Evolutionary conservation across 1,140 invertebrate species (phyloP).

Genomic region (Cylas formicarius): DNA sequence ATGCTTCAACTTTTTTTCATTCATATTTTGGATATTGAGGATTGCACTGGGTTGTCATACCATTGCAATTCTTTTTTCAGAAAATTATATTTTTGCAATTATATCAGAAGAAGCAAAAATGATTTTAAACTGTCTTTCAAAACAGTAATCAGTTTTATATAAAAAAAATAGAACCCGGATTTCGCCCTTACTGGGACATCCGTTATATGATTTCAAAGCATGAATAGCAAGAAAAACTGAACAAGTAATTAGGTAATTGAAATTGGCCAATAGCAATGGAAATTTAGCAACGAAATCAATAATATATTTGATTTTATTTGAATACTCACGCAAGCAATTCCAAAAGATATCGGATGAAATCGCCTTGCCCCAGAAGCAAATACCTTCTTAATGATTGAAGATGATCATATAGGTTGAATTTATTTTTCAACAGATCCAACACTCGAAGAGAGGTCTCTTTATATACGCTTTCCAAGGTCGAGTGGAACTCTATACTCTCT

Average conservation of each 20-base stretch:
- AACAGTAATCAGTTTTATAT: too few species aligned
- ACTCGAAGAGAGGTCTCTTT: constrained; percentile 79
- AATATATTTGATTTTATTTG: neutral
- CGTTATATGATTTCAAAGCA: too few species aligned
- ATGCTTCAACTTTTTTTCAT: too few species aligned
- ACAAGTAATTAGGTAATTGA: neutral
- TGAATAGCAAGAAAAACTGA: too few species aligned
- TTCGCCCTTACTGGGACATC: too few species aligned
- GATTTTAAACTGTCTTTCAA: too few species aligned
- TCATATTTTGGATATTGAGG: too few species aligned
- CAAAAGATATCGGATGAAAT: constrained; percentile 90
- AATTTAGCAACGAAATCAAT: neutral
- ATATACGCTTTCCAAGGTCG: constrained; percentile 75
- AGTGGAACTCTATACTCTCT: constrained; percentile 65
- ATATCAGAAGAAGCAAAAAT: too few species aligned
- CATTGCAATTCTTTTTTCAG: too few species aligned
- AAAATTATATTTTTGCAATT: too few species aligned
- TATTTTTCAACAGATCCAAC: constrained; percentile 74
- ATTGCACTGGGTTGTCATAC: too few species aligned
- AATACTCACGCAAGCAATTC: constrained; percentile 76
- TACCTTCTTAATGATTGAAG: constrained; percentile 85
- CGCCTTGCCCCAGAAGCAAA: constrained; percentile 87
- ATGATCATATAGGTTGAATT: constrained; percentile 87
- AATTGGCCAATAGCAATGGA: neutral
- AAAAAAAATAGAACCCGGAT: too few species aligned